phyloP scores from a whole-genome alignment of 2,888 invertebrate genomes.

The Linyphia triangularis region DNA sequence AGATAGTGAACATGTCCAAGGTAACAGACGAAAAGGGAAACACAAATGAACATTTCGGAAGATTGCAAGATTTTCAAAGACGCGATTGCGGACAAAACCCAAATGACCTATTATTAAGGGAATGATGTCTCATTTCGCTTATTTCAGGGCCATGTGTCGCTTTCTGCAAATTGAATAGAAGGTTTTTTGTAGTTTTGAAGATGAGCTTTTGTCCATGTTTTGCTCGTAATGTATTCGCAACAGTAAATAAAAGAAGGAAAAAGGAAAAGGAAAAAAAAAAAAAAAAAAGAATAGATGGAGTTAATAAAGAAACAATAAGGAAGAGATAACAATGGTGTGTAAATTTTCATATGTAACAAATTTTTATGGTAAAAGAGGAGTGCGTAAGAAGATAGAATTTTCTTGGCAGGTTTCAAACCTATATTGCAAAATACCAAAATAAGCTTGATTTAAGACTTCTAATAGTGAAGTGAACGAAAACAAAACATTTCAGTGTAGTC shows the following conservation, averaged over 20 bases:
- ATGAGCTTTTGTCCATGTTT: conserved; percentile 7
- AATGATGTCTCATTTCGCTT: conserved; percentile 18
- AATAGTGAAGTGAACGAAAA: no score
- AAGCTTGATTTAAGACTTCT: no score
- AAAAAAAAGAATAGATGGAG: conserved; percentile 19
- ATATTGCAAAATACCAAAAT: no score
- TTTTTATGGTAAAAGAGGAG: conserved; percentile 6
- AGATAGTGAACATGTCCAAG: conserved; percentile 27
- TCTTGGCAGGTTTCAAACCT: no score
- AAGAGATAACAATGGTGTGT: conserved; percentile 54
- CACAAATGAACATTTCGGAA: not conserved
- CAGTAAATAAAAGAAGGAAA: conserved; percentile 15
- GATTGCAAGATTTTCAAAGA: not conserved
- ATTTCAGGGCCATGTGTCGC: conserved; percentile 33
- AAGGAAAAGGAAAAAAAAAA: not conserved
- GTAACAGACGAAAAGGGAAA: not conserved
- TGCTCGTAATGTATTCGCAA: conserved; percentile 49
- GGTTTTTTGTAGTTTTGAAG: not conserved
- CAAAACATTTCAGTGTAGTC: no score
- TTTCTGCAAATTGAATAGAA: conserved; percentile 28
- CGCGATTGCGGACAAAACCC: conserved; percentile 24
- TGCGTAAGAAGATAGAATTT: not conserved
- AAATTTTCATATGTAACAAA: conserved; percentile 39
- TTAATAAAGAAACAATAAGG: conserved; percentile 46
- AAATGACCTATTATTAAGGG: conserved; percentile 28